phyloP scores from a whole-genome alignment of 2,797 vertebrate genomes.

The Zalophus californianus region DNA sequence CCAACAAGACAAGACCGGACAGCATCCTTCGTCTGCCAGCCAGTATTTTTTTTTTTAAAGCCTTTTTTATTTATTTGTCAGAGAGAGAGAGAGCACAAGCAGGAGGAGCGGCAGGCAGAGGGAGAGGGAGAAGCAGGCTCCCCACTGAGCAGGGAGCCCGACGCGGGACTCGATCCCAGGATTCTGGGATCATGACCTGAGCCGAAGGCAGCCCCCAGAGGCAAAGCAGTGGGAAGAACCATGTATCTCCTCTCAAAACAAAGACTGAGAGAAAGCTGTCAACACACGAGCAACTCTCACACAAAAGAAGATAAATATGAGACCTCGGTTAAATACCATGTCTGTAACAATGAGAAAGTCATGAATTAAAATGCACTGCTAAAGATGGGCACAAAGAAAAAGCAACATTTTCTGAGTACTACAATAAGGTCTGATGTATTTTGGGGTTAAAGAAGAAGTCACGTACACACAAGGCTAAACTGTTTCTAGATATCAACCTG shows the following conservation, averaged over 20 bases:
- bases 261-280: background rate
- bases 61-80: no score
- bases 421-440: background rate
- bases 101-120: no score
- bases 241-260: background rate
- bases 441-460: background rate
- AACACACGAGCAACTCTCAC: background rate
- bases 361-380: background rate
- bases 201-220: background rate
- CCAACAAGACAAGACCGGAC: background rate
- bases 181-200: no score
- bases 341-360: background rate
- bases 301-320: background rate
- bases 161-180: no score
- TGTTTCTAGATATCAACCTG: background rate
- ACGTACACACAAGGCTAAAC: background rate
- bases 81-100: no score
- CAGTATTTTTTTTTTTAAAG: background rate
- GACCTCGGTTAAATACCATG: background rate
- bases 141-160: no score
- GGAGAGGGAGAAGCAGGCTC: no score
- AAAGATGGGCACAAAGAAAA: background rate
- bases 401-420: slow-evolving; percentile 13
- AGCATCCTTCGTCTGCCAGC: background rate
- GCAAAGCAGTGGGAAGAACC: background rate